Base-by-base conservation (phyloP, 2,113 vertebrate species). In the Datnioides undecimradiatus region DNA sequence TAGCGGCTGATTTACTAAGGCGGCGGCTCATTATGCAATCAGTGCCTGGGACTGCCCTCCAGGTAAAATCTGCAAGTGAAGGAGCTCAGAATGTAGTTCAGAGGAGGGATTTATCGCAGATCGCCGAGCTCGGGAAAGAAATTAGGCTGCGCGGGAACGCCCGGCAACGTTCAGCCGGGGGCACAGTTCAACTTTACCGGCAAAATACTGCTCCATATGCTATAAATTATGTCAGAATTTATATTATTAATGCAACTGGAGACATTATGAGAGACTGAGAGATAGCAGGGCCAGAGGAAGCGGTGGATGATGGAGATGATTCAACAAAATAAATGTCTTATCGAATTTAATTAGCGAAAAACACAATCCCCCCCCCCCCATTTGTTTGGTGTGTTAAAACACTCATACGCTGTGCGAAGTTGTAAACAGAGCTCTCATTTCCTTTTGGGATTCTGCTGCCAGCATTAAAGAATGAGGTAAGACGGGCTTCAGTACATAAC, bases 11-110 rank as follows among this genome's bases (percentile, higher is more conserved):
- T 85, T 83, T 66, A 72, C 65, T 8, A 21, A 59, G 57, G 74
- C 82, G 14, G 84, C 74, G 64, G 82, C 84, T 87, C 41, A 65
- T 88, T 87, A 83, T 1, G 33, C 71, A 84, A 82, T 76, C 74
- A 72, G 68, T 2, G 75, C 60, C 51, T 27, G 43, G 62, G 72
- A 86, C 69, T 57, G 76, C 60, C 84, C 65, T 83, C 45, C 66
- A 90, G 87, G 85, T 72, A 36, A 49, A 74, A 74, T 76, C 41
- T 80, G 60, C 34, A 76, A 52, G 65, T 29, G 75, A 34, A 66
- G 12, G 21, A 62, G 65, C 59, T 59, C 36, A 12, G 58, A 6
- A 5, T 23, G 76, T 19, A 27, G 68, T 46, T 74, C 80, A 74
- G 40, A 23, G 67, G 49, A 73, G 25, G 41, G 27, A 10, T 36